Evolutionary conservation across 2,888 invertebrate species (phyloP), one percentile per base, ranked within the genome.

Genomic region (Hemicrepidius hirtus): DNA sequence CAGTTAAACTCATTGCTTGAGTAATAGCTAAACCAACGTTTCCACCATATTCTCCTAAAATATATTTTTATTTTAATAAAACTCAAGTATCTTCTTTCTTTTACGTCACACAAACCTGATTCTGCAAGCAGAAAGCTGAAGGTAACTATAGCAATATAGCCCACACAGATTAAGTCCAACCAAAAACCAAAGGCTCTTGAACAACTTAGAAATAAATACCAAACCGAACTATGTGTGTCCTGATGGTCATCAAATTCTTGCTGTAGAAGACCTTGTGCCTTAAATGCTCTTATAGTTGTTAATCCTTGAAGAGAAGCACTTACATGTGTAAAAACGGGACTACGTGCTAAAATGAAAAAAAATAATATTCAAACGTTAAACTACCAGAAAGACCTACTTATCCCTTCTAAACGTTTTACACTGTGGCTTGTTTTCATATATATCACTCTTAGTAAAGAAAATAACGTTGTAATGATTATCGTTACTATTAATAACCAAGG

Each of bases 381-480:
- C 24, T 24, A 3, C 3, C 24, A 5, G 24, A 24, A 24, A 24
- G 2, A 86, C 90, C 89, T 80, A 92, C 92, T 91, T 21, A 91
- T 90, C 77, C 92, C 91, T 83, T 93, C 93, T 0, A 93, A 88
- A 76, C 92, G 86, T 85, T 92, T 96, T 20, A 95, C 86, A 80
- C 93, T 93, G 28, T 95, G 86, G 24, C 95, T 94, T 3, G 95
- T 94, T 41, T 89, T 84, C 13, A 96, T 87, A 86, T 94, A 96
- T 76, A 94, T 88, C 1, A 88, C 86, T 46, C 96, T 85, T 12
- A 95, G 83, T 9, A 90, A 84, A 73, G 91, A 91, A 83, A 96
- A 93, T 5, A 94, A 80, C 0, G 90, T 76, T 0, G 91, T 89
- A 6, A 96, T 89, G 4, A 92, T 82, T 0, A 89, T 85, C 0